Conservation (phyloP, 2,888 invertebrate species). For the Entomobrya proxima region DNA sequence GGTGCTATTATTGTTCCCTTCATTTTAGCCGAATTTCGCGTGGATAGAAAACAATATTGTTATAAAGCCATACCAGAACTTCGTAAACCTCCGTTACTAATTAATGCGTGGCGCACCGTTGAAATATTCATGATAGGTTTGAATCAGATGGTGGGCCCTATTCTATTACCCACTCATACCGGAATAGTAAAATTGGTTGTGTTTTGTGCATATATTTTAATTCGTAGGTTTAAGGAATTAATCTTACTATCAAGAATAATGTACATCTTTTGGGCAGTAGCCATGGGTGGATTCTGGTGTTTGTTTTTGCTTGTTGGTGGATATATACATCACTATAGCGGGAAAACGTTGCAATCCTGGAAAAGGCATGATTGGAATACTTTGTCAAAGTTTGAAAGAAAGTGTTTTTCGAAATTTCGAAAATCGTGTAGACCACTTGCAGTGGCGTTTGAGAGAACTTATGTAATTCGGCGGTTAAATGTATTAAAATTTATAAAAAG, state of each 20-base stretch:
- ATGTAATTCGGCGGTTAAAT: background rate
- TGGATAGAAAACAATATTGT: background rate
- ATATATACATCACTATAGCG: background rate
- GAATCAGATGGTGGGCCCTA: no score
- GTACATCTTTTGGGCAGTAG: background rate
- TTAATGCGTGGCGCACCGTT: background rate
- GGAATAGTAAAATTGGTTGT: background rate
- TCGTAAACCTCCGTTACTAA: background rate
- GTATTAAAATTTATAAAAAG: background rate
- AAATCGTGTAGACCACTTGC: background rate
- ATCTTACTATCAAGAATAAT: background rate
- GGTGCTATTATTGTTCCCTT: background rate
- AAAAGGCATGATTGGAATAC: conserved; percentile 5
- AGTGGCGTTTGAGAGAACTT: conserved; percentile 1
- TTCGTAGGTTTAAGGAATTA: background rate
- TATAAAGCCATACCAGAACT: background rate
- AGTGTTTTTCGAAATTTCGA: conserved; percentile 12
- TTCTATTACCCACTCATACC: background rate
- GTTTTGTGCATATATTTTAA: background rate
- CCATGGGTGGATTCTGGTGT: background rate
- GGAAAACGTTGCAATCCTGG: background rate
- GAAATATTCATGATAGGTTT: no score
- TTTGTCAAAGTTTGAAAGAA: background rate
- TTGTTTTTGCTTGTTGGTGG: background rate
- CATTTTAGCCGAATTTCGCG: background rate